Evolutionary conservation across 2,888 invertebrate species (phyloP), one percentile per base, ranked within the genome.

Genomic region (Drosophila colorata): DNA sequence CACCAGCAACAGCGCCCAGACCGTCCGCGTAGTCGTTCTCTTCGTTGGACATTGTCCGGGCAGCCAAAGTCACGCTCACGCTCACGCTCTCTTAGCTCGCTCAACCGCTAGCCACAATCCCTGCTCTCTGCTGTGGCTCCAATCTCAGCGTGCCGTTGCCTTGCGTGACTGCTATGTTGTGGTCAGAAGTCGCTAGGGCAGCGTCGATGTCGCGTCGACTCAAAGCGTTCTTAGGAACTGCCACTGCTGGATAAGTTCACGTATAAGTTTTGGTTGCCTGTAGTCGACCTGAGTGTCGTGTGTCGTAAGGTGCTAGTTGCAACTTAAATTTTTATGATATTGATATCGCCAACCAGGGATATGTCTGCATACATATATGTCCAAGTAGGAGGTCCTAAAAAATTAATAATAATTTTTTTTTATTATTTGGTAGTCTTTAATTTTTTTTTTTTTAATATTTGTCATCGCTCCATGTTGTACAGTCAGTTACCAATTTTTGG

Each of bases 91-190:
- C 86, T 85, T 85, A 46, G 37, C 48, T 11, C 37, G 31, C 59
- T 33, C 46, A 37, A 35, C 23, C 8, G 11, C 33, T 23, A 31
- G 38, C 23, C 28, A 57, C 41, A 40, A 11, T 18, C 44, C 56
- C 37, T 47, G 9, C 55, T 57, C 52, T 33, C 38, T 52, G 41
- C 16, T 43, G 63, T 60, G 40, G 31, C 60, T 48, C 31, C 47
- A 64, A 53, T 69, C 63, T 67, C 69, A 47, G 73, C 61, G 38
- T 74, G 61, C 31, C 55, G 65, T 66, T 55, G 53, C 70, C 71
- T 87, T 79, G 85, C 83, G 88, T 87, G 88, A 64, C 80, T 55
- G 55, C 55, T 76, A 77, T 83, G 82, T 83, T 83, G 84, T 83
- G 82, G 82, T 83, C 82, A 83, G 70, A 69, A 66, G 65, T 86